phyloP scores from a whole-genome alignment of 2,888 invertebrate genomes.

The Agrotis puta region DNA sequence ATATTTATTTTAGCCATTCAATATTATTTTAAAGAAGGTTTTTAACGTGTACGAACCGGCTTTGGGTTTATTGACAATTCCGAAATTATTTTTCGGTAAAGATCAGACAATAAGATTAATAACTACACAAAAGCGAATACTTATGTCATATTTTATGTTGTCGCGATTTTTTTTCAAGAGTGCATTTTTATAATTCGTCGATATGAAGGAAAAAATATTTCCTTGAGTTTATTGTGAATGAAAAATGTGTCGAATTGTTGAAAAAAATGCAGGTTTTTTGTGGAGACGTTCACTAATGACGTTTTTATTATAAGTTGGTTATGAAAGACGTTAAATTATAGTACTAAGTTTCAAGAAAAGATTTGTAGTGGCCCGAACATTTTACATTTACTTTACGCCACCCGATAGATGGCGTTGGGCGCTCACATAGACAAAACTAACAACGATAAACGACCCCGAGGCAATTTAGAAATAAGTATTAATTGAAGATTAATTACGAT shows the following conservation, averaged over 20 bases:
- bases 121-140: conserved; percentile 28
- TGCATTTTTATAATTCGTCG: not conserved
- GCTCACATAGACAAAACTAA: not conserved
- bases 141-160: conserved; percentile 43
- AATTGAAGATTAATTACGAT: not conserved
- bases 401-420: conserved; percentile 48
- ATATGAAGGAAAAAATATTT: not conserved
- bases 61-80: conserved; percentile 54
- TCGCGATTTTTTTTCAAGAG: conserved; percentile 13
- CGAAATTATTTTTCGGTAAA: conserved; percentile 58
- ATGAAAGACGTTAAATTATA: no score
- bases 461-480: not conserved
- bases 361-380: not conserved
- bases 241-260: not conserved
- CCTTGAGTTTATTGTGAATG: not conserved
- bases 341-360: not conserved
- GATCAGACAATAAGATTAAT: conserved; percentile 57
- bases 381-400: conserved; percentile 6
- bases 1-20: conserved; percentile 59
- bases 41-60: conserved; percentile 45
- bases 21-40: conserved; percentile 62
- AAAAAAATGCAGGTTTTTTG: not conserved
- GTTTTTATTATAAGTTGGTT: no score
- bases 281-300: not conserved
- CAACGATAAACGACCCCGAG: not conserved